Percentiles rank a stretch among this genome's conserved stretches.
phyloP scores from a whole-genome alignment of 2,113 vertebrate species.

The Chlorodrepanis virens region DNA sequence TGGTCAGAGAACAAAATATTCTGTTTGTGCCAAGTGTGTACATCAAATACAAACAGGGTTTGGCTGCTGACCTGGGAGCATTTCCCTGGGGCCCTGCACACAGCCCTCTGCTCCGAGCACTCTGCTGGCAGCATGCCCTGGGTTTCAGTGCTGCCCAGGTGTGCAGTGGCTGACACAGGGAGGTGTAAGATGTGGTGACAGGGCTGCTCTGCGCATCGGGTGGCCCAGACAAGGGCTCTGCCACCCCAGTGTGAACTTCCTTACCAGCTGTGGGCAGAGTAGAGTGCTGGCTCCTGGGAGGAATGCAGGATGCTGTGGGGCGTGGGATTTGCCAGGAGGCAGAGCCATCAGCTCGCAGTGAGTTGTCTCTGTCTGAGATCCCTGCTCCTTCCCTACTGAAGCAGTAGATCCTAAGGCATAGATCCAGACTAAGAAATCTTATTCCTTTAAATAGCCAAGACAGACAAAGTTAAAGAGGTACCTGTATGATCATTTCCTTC shows the following conservation, averaged over 20 bases:
- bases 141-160: neutral
- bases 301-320: neutral
- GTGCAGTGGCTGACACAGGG: neutral
- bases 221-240: neutral
- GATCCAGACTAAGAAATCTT: neutral
- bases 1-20: constrained; percentile 8
- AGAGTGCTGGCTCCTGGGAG: neutral
- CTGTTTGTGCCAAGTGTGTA: neutral
- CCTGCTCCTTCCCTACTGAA: neutral
- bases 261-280: neutral
- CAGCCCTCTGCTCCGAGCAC: neutral
- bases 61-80: neutral
- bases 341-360: neutral
- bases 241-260: neutral
- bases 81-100: neutral
- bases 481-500: neutral
- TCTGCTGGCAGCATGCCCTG: fast-evolving
- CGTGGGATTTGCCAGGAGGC: neutral
- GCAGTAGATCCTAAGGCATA: neutral
- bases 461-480: neutral
- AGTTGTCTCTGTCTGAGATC: neutral
- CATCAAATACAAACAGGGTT: neutral
- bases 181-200: neutral
- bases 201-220: neutral
- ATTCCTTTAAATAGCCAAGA: neutral